A percentile compares a stretch with the other conserved stretches of the same genome.
phyloP scores from a whole-genome alignment of 2,888 invertebrate genomes.

The Stramonita haemastoma region DNA sequence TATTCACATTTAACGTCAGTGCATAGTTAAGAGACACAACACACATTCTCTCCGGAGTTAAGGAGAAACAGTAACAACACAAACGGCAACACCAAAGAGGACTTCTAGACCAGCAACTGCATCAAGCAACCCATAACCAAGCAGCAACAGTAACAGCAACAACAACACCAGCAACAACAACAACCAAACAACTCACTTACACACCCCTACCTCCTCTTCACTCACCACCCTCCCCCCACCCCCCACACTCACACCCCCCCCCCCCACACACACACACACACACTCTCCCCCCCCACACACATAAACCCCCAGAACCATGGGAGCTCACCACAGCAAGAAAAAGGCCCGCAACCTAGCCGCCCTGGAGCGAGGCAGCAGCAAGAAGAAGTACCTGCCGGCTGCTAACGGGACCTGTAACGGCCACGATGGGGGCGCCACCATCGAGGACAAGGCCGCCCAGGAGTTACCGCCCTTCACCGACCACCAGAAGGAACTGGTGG shows the following conservation, averaged over 20 bases:
- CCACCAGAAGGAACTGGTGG: slow-evolving; percentile 62
- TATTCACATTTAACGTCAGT: background rate
- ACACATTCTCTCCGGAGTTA: too few species aligned
- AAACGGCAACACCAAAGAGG: background rate
- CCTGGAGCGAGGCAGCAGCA: slow-evolving; percentile 37
- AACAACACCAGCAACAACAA: background rate
- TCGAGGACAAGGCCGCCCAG: slow-evolving; percentile 47
- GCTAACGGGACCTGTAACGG: slow-evolving; percentile 41
- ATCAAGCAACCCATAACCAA: background rate
- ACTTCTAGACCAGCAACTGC: too few species aligned
- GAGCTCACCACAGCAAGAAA: slow-evolving; percentile 41
- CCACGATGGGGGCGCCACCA: slow-evolving; percentile 28
- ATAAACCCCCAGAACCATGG: slow-evolving; percentile 37
- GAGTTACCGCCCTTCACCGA: slow-evolving; percentile 61
- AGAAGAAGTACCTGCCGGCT: slow-evolving; percentile 46
- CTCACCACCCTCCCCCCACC: background rate
- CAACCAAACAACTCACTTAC: background rate
- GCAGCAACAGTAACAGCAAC: background rate
- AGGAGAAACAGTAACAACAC: background rate
- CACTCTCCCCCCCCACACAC: background rate
- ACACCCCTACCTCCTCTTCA: background rate
- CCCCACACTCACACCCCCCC: background rate
- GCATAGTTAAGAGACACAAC: background rate
- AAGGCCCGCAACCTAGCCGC: slow-evolving; percentile 30
- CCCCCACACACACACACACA: background rate